Evolutionary conservation across 2,888 invertebrate species (phyloP), one percentile per base, ranked within the genome.

Genomic region (Morpho helenor): DNA sequence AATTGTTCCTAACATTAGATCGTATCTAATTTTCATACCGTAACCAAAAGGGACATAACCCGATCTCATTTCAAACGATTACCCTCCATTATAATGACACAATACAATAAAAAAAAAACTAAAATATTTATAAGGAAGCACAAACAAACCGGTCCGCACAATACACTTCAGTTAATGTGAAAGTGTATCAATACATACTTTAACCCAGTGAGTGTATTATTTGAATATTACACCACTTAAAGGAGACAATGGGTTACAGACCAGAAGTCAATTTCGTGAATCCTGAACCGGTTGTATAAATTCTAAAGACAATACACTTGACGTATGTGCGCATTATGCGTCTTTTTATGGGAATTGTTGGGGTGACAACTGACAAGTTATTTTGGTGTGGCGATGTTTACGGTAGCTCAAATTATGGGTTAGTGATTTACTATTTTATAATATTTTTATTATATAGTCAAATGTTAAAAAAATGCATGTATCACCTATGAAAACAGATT

Each of bases 161-260:
- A 59, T 51, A 42, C 54, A 52, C 51, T 52, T 45, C 62, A 49
- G 39, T 55, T 48, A 47, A 51, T 46, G 48, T 48, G 31, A 31
- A 5, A 31, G 31, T 31, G 31, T 31, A 31, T 31, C 31, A 31
- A 51, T 42, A 55, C 49, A 55, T 43, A 55, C 55, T 49, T 52
- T 65, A 60, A 58, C 63, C 54, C 8, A 46, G 65, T 63, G 52
- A 72, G 75, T 80, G 68, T 66, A 80, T 80, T 79, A 80, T 80
- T 79, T 74, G 61, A 79, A 79, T 76, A 79, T 79, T 78, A 79
- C 75, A 74, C 76, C 72, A 80, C 75, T 79, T 77, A 74, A 42
- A 61, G 49, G 59, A 69, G 59, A 80, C 80, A 80, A 80, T 73
- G 68, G 65, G 50, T 59, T 61, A 78, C 78, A 76, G 66, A 75